A percentile compares a stretch with the other conserved stretches of the same genome.
phyloP scores from a whole-genome alignment of 2,888 invertebrate species.

The Chirona hameri region DNA sequence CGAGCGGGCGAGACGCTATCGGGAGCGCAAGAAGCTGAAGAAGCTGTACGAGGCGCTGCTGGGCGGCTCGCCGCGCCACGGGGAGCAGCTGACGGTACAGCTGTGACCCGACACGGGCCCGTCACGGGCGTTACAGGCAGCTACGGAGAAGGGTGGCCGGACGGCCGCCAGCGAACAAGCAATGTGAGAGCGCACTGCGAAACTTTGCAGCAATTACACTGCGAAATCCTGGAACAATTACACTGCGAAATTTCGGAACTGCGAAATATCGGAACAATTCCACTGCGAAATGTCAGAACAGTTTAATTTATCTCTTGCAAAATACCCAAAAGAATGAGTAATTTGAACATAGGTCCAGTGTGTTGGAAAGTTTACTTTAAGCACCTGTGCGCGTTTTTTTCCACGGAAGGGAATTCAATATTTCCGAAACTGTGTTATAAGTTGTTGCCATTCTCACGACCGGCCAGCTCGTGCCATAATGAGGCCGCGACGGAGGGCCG shows the following conservation, averaged over 20 bases:
- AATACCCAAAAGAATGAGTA: too few relatives aligned
- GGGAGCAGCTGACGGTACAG: slow-evolving; percentile 12
- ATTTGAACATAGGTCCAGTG: too few relatives aligned
- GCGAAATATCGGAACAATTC: too few relatives aligned
- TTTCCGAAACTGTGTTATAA: too few relatives aligned
- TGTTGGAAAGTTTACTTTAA: too few relatives aligned
- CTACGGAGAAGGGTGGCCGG: background rate
- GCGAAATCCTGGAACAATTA: too few relatives aligned
- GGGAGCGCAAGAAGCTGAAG: slow-evolving; percentile 11
- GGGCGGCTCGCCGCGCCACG: background rate
- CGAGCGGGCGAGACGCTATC: background rate
- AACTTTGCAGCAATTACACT: background rate
- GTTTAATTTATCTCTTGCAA: too few relatives aligned
- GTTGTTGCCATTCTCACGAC: too few relatives aligned
- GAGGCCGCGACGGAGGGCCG: background rate
- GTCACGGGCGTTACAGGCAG: background rate
- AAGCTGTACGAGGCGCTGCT: slow-evolving; percentile 24
- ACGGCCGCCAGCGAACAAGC: background rate
- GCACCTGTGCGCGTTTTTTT: too few relatives aligned
- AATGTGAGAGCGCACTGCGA: background rate
- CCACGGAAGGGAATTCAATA: too few relatives aligned
- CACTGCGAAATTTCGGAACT: too few relatives aligned
- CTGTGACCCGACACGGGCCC: background rate
- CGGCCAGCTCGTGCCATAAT: background rate
- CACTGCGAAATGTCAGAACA: too few relatives aligned